phyloP scores from a whole-genome alignment of 2,888 invertebrate species.

The Thera obeliscata region DNA sequence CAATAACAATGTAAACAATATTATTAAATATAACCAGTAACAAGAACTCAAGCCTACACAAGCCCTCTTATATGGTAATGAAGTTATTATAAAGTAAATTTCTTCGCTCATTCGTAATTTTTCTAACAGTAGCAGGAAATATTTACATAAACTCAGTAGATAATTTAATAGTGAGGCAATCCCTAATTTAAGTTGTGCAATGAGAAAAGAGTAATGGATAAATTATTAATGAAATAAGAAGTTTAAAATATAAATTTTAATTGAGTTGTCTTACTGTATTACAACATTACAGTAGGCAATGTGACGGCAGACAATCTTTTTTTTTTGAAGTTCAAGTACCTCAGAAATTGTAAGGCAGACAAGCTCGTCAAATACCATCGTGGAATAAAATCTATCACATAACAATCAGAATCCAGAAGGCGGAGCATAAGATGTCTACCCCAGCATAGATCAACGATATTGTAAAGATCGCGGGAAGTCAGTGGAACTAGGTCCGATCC shows the following conservation, averaged over 20 bases:
- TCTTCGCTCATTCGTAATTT: constrained; percentile 58
- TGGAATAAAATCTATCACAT: too few relatives aligned
- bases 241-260: constrained; percentile 25
- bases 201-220: constrained; percentile 39
- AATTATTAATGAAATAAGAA: constrained; percentile 56
- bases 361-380: too few relatives aligned
- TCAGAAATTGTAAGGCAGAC: too few relatives aligned
- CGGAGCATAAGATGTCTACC: too few relatives aligned
- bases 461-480: too few relatives aligned
- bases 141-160: constrained; percentile 73
- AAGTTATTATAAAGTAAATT: constrained; percentile 68
- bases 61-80: constrained; percentile 70
- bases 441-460: too few relatives aligned
- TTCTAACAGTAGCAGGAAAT: constrained; percentile 77
- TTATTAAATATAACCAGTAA: constrained; percentile 45
- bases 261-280: constrained; percentile 7
- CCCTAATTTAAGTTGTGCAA: constrained; percentile 46
- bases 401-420: too few relatives aligned
- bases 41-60: constrained; percentile 54
- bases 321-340: too few relatives aligned
- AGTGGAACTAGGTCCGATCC: too few relatives aligned
- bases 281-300: neutral
- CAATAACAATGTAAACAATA: constrained; percentile 45
- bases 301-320: too few relatives aligned
- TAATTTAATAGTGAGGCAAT: constrained; percentile 68